phyloP scores from a whole-genome alignment of 2,113 vertebrate species.

The Trogon surrucura region DNA sequence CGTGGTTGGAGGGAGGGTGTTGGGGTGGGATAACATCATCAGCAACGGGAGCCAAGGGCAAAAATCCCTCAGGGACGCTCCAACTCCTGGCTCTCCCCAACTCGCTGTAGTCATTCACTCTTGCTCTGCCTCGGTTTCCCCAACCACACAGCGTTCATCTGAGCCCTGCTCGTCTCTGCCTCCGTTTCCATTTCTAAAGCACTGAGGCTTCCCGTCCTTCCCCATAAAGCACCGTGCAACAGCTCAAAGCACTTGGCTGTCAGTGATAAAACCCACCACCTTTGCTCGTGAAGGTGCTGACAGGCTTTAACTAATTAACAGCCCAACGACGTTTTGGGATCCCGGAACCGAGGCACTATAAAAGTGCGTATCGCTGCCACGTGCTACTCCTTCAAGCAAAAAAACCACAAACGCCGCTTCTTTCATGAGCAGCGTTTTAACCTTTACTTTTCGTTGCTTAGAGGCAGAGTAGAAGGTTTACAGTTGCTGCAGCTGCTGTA shows the following conservation, averaged over 20 bases:
- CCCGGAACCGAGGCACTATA: not conserved
- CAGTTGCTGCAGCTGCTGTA: not conserved
- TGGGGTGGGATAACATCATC: not conserved
- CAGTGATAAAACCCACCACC: not conserved
- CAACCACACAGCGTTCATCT: not conserved
- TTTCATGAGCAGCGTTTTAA: not conserved
- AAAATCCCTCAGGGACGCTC: not conserved
- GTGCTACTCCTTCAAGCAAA: not conserved
- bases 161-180: not conserved
- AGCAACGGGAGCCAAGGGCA: not conserved
- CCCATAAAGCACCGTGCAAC: not conserved
- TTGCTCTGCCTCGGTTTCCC: not conserved
- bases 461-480: not conserved
- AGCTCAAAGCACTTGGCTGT: not conserved
- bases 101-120: not conserved
- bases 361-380: not conserved
- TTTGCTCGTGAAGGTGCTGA: not conserved
- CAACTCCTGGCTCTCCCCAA: not conserved
- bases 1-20: rapidly evolving
- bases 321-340: not conserved
- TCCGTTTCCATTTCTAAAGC: not conserved
- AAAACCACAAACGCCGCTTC: not conserved
- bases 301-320: not conserved
- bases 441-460: not conserved
- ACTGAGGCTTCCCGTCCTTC: not conserved